Conservation (phyloP, 2,888 invertebrate genomes). For the Hydropsyche betteni region DNA sequence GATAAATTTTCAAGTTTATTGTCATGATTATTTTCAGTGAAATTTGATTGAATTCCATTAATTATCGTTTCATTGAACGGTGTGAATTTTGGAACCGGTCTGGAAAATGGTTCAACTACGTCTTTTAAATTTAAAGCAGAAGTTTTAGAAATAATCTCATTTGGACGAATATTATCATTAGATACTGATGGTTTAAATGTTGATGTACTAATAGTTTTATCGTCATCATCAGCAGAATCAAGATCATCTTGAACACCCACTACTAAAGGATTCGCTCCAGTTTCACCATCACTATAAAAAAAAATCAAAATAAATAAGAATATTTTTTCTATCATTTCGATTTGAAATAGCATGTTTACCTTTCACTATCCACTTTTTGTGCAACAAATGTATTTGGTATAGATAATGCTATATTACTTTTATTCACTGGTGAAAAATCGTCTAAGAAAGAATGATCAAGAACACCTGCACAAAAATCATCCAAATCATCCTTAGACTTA, state of each 20-base stretch:
- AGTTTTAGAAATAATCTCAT: constrained; percentile 56
- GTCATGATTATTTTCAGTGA: constrained; percentile 15
- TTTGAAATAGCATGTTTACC: constrained; percentile 33
- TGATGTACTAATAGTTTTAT: constrained; percentile 44
- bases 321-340: neutral
- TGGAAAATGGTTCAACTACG: constrained; percentile 56
- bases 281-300: constrained; percentile 71
- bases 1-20: no score
- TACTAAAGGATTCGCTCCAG: constrained; percentile 78
- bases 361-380: constrained; percentile 48
- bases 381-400: constrained; percentile 39
- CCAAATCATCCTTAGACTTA: constrained; percentile 68
- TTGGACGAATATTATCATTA: constrained; percentile 53
- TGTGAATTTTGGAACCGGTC: constrained; percentile 54
- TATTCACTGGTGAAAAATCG: constrained; percentile 63
- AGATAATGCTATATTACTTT: constrained; percentile 52
- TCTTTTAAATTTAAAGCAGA: constrained; percentile 54
- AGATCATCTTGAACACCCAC: constrained; percentile 87
- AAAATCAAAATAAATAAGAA: neutral
- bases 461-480: constrained; percentile 72
- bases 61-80: constrained; percentile 33
- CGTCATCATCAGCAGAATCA: constrained; percentile 70
- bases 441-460: constrained; percentile 80
- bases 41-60: constrained; percentile 31
- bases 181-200: constrained; percentile 33